Conservation (phyloP, 2,113 vertebrate species). For the Tyrannus savana region DNA sequence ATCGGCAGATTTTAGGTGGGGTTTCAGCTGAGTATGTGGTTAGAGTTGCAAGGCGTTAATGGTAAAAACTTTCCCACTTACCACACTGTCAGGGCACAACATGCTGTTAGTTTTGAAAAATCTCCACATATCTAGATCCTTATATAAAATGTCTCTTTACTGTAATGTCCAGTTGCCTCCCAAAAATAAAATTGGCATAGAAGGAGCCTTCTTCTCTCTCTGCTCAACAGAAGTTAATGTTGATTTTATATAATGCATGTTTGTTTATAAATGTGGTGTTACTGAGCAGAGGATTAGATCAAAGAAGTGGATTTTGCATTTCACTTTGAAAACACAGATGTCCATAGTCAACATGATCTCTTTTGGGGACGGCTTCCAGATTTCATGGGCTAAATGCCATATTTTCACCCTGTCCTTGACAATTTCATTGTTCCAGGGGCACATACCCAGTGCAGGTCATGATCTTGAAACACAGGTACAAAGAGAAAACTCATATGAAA, state of each 20-base stretch:
- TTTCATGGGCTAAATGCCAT: background rate
- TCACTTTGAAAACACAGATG: background rate
- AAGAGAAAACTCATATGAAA: background rate
- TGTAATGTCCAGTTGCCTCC: background rate
- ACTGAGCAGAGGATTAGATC: background rate
- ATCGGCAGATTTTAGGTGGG: background rate
- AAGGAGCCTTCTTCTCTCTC: background rate
- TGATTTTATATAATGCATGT: background rate
- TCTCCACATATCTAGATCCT: background rate
- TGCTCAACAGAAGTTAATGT: background rate
- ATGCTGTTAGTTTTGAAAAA: background rate
- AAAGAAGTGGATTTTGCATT: constrained; percentile 38
- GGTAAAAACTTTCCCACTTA: background rate
- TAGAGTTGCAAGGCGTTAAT: background rate
- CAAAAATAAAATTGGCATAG: constrained; percentile 3
- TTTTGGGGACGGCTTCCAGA: background rate
- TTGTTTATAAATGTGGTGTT: constrained; percentile 46
- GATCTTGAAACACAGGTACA: background rate
- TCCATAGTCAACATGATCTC: background rate
- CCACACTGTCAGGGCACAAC: background rate
- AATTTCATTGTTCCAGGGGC: background rate
- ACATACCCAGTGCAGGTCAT: background rate
- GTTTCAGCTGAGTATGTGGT: background rate
- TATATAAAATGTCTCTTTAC: background rate
- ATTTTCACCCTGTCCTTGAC: background rate